These are phyloP conservation scores for Ellobium chinense DNA, from an alignment of 2,888 invertebrate genomes.

Conservation along the genomic window DNA sequence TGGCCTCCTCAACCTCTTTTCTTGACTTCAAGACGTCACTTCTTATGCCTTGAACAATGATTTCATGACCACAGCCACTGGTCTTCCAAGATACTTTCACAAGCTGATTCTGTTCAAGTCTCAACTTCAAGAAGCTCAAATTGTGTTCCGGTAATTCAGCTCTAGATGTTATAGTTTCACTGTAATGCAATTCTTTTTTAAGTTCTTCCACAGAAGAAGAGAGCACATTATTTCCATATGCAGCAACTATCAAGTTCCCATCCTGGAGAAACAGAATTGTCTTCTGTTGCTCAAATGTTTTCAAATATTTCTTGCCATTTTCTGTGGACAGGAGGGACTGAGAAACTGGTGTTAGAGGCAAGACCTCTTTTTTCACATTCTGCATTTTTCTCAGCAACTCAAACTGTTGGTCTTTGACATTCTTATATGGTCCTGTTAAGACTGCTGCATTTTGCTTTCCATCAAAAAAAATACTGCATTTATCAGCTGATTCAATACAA, in stretches of 20 bases:
- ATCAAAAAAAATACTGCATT: background rate
- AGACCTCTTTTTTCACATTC: background rate
- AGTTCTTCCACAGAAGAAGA: background rate
- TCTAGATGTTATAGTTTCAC: background rate
- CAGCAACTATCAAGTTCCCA: background rate
- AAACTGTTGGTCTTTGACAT: background rate
- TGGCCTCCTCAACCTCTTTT: background rate
- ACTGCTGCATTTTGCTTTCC: background rate
- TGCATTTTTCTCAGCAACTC: background rate
- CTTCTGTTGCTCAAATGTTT: background rate
- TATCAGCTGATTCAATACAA: constrained; percentile 8
- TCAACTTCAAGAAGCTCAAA: background rate
- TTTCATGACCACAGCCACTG: constrained; percentile 1
- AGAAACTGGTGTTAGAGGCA: background rate
- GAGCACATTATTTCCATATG: background rate
- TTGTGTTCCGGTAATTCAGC: background rate
- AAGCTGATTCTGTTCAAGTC: background rate
- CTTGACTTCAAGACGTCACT: constrained; percentile 20
- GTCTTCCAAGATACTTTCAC: constrained; percentile 21
- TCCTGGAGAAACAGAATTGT: background rate
- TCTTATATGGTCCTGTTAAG: background rate
- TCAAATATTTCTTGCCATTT: background rate
- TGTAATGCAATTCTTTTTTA: background rate
- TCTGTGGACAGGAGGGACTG: constrained; percentile 1
- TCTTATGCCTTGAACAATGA: constrained; percentile 17